Conservation (phyloP, 1,140 invertebrate species). For the Drosophila dunni region DNA sequence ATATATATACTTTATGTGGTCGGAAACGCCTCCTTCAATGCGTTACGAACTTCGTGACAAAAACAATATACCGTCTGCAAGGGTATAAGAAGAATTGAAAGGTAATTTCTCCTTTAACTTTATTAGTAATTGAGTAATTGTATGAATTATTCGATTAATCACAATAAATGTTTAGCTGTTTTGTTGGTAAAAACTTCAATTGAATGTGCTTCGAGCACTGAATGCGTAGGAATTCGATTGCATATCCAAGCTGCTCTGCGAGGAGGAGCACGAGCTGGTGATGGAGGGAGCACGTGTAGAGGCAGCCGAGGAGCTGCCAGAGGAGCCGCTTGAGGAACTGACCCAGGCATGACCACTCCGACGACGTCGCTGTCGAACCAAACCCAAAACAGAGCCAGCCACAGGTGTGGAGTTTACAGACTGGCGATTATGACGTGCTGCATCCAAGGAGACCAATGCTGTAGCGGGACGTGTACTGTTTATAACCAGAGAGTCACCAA, state of each 20-base stretch:
- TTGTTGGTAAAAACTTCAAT: constrained; percentile 35
- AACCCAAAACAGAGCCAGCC: constrained; percentile 70
- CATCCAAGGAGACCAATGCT: constrained; percentile 43
- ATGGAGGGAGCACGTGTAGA: constrained; percentile 63
- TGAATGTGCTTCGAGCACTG: constrained; percentile 50
- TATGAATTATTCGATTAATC: constrained; percentile 29
- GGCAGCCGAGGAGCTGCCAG: constrained; percentile 53
- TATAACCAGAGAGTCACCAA: too few species aligned
- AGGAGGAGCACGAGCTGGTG: constrained; percentile 60
- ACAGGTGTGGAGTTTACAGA: constrained; percentile 56
- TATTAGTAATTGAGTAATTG: constrained; percentile 28
- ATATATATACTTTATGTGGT: too few species aligned
- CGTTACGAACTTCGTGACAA: too few species aligned
- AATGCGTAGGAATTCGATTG: constrained; percentile 60
- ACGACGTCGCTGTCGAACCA: constrained; percentile 67
- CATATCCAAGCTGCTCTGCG: constrained; percentile 61
- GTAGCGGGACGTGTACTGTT: constrained; percentile 29
- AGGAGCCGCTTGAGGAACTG: constrained; percentile 68
- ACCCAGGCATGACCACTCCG: constrained; percentile 74
- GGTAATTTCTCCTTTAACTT: constrained; percentile 16
- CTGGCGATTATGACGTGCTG: constrained; percentile 33
- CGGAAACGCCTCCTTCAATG: too few species aligned
- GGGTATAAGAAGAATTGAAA: not conserved
- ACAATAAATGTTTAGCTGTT: constrained; percentile 47
- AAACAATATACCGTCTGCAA: too few species aligned